phyloP scores from a whole-genome alignment of 2,888 invertebrate genomes.

The Saturnia pavonia region DNA sequence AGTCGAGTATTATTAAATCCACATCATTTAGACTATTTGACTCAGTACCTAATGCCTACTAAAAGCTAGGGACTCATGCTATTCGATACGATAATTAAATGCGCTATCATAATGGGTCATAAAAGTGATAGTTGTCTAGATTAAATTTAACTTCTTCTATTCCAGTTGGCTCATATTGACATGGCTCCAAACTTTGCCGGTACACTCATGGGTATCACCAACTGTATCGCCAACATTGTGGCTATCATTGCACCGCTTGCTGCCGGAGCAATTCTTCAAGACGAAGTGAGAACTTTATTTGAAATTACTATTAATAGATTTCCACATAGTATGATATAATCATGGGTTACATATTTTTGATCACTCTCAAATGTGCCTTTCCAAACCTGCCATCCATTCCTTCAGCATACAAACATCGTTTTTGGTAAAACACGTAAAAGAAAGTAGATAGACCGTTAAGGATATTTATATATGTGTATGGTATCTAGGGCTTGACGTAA shows the following conservation, averaged over 20 bases:
- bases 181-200: conserved; percentile 92
- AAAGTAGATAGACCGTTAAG: background rate
- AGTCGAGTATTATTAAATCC: background rate
- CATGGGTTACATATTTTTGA: background rate
- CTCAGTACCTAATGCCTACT: background rate
- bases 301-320: background rate
- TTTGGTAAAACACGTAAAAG: background rate
- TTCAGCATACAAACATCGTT: background rate
- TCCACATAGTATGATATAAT: background rate
- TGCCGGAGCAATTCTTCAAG: conserved; percentile 84
- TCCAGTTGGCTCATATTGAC: conserved; percentile 89
- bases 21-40: background rate
- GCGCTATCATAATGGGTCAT: too few species aligned
- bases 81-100: background rate
- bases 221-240: conserved; percentile 86
- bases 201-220: conserved; percentile 90
- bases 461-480: too few species aligned
- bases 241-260: conserved; percentile 89
- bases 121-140: background rate
- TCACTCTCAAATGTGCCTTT: background rate
- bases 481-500: background rate
- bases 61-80: background rate
- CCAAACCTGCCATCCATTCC: background rate
- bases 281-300: conserved; percentile 52
- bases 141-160: background rate